Conservation (phyloP, 2,797 vertebrate genomes). For the Sebastes cheni region DNA sequence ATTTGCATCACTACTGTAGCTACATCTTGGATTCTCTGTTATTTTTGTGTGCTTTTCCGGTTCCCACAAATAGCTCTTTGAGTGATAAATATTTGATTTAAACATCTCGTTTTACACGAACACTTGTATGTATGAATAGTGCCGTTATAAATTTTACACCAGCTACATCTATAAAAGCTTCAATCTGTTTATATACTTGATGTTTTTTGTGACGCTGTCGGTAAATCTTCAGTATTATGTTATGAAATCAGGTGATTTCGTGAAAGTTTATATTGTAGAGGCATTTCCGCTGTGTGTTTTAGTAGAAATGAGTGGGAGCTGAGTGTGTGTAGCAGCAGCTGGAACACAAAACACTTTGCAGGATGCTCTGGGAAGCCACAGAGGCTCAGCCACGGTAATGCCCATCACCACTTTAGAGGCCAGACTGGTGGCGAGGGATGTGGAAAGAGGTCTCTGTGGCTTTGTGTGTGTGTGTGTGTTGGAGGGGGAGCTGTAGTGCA, state of each 20-base stretch:
- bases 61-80: slow-evolving; percentile 19
- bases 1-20: slow-evolving; percentile 38
- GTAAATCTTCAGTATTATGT: slow-evolving; percentile 23
- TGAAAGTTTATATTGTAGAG: slow-evolving; percentile 26
- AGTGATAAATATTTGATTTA: slow-evolving; percentile 57
- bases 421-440: slow-evolving; percentile 73
- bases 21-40: slow-evolving; percentile 1
- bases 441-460: slow-evolving; percentile 71
- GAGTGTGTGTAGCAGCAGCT: slow-evolving; percentile 34
- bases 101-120: slow-evolving; percentile 20
- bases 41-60: background rate
- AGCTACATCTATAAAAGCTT: background rate
- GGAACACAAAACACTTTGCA: slow-evolving; percentile 67
- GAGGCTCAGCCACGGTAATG: slow-evolving; percentile 71
- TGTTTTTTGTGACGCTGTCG: slow-evolving; percentile 10
- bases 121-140: background rate
- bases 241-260: slow-evolving; percentile 47
- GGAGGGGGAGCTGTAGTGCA: slow-evolving; percentile 57
- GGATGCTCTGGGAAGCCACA: slow-evolving; percentile 71
- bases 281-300: slow-evolving; percentile 32
- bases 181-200: background rate
- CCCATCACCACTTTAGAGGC: slow-evolving; percentile 76
- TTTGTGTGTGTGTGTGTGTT: slow-evolving; percentile 40
- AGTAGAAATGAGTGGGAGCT: slow-evolving; percentile 2
- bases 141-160: background rate